Percentiles rank a stretch among this genome's conserved stretches.
Conservation (phyloP, 2,797 vertebrate genomes). For the Lophius americanus region DNA sequence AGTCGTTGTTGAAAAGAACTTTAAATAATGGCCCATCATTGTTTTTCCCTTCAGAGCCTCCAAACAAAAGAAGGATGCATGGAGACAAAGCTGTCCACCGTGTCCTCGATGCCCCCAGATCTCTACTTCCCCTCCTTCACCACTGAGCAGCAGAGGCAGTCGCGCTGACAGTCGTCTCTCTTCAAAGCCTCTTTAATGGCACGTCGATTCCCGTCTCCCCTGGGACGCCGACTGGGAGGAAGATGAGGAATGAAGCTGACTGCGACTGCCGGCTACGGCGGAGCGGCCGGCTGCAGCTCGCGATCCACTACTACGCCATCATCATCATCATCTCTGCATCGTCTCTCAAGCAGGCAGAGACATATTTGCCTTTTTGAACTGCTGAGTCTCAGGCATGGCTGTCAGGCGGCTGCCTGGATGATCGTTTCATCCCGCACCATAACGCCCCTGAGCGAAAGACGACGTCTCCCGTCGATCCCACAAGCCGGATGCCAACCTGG, state of each 20-base stretch:
- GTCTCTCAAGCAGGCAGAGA: conserved; percentile 59
- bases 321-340: conserved; percentile 38
- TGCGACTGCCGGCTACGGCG: conserved; percentile 63
- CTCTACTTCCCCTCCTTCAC: conserved; percentile 47
- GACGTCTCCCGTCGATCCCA: conserved; percentile 59
- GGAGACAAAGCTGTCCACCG: conserved; percentile 25
- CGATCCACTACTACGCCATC: conserved; percentile 26
- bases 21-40: too few species aligned
- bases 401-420: conserved; percentile 59
- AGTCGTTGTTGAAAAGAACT: too few species aligned
- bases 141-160: conserved; percentile 60
- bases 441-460: conserved; percentile 56
- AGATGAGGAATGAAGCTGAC: conserved; percentile 62
- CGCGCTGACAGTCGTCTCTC: conserved; percentile 69
- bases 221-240: conserved; percentile 63
- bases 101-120: conserved; percentile 61
- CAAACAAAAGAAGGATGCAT: too few species aligned
- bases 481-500: conserved; percentile 49
- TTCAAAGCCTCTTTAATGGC: conserved; percentile 76
- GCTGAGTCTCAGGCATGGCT: conserved; percentile 52
- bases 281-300: conserved; percentile 65
- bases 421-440: conserved; percentile 59
- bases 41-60: too few species aligned
- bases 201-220: conserved; percentile 68
- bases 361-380: conserved; percentile 62